Percentiles rank a stretch among this genome's conserved stretches.
phyloP scores from a whole-genome alignment of 2,797 vertebrate species.

The Lutjanus argentimaculatus region DNA sequence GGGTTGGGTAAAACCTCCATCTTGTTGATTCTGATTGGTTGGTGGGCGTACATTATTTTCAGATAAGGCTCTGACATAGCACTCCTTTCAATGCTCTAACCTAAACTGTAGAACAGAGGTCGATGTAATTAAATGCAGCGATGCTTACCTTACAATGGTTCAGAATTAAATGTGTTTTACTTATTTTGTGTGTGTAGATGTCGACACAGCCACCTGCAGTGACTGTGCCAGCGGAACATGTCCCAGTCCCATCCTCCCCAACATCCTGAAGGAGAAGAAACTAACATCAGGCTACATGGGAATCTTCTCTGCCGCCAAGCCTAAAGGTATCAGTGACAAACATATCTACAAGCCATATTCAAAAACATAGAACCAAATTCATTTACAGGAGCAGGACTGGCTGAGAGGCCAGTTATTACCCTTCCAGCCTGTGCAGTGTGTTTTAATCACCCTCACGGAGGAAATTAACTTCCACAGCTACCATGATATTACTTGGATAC shows the following conservation, averaged over 20 bases:
- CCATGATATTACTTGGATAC: neutral
- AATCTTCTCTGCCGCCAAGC: slow-evolving; percentile 73
- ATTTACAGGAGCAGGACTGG: neutral
- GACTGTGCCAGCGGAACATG: slow-evolving; percentile 81
- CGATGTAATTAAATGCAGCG: neutral
- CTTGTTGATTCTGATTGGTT: neutral
- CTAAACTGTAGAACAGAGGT: neutral
- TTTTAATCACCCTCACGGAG: neutral
- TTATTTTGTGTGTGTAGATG: slow-evolving; percentile 51
- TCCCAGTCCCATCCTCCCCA: slow-evolving; percentile 73
- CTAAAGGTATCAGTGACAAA: slow-evolving; percentile 70
- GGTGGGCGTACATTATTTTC: neutral
- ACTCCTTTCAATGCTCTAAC: neutral
- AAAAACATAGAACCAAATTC: neutral
- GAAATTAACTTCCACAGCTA: neutral
- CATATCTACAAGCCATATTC: neutral
- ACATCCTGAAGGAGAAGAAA: slow-evolving; percentile 75
- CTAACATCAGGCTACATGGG: slow-evolving; percentile 88
- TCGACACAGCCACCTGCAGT: slow-evolving; percentile 79
- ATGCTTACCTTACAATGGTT: neutral
- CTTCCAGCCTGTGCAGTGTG: neutral
- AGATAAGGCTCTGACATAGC: neutral
- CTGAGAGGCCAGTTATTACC: neutral
- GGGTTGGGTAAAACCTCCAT: neutral
- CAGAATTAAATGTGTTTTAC: neutral